Percentiles rank a stretch among this genome's conserved stretches.
Conservation (phyloP, 2,797 vertebrate genomes). For the Ctenopoma kingsleyae region DNA sequence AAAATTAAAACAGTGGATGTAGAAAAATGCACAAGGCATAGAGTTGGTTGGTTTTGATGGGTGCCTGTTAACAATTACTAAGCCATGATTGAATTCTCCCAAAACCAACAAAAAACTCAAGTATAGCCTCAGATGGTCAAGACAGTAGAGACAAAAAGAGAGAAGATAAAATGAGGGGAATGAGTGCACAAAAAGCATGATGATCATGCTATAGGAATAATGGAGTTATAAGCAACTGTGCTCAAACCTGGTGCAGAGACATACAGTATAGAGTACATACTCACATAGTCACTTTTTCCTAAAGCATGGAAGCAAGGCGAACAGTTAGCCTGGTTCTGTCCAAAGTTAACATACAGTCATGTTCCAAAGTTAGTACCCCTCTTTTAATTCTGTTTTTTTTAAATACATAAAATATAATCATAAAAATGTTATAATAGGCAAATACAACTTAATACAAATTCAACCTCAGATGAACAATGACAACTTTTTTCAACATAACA, state of each 20-base stretch:
- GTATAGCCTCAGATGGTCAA: constrained; percentile 68
- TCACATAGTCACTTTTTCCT: too few relatives aligned
- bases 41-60: constrained; percentile 70
- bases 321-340: neutral
- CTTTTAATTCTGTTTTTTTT: too few relatives aligned
- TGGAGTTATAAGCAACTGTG: constrained; percentile 22
- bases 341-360: too few relatives aligned
- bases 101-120: constrained; percentile 76
- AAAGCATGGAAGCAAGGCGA: neutral
- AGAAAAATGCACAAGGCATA: constrained; percentile 64
- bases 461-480: too few relatives aligned
- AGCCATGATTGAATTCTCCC: constrained; percentile 77
- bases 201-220: constrained; percentile 28
- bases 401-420: too few relatives aligned
- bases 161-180: constrained; percentile 38
- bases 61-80: constrained; percentile 83
- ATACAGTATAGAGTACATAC: neutral
- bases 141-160: constrained; percentile 52
- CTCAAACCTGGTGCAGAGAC: constrained; percentile 12
- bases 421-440: too few relatives aligned
- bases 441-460: too few relatives aligned
- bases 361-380: too few relatives aligned
- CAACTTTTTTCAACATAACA: too few relatives aligned
- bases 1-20: constrained; percentile 76
- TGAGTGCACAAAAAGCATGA: constrained; percentile 22